phyloP scores from a whole-genome alignment of 2,888 invertebrate species.

The Clivina fossor region DNA sequence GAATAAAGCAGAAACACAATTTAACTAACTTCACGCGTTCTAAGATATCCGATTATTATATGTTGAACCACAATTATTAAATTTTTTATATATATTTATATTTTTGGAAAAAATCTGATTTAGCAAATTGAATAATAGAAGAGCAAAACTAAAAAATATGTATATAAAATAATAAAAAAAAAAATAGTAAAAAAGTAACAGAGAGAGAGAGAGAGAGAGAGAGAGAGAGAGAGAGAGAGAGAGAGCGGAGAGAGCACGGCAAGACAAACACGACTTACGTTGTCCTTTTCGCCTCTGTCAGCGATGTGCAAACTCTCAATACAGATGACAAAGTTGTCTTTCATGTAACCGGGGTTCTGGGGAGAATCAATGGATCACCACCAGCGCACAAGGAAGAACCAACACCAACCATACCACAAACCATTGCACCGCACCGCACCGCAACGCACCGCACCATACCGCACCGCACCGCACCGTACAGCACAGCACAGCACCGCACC shows the following conservation, averaged over 20 bases:
- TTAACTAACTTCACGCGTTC: too few species aligned
- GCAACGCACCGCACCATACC: slow-evolving; percentile 1
- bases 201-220: too few species aligned
- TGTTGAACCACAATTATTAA: too few species aligned
- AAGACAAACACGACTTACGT: slow-evolving; percentile 83
- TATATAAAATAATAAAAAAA: background rate
- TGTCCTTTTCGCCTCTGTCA: slow-evolving; percentile 81
- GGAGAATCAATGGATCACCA: too few species aligned
- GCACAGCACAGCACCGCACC: too few species aligned
- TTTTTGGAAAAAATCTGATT: too few species aligned
- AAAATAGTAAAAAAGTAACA: too few species aligned
- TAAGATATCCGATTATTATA: too few species aligned
- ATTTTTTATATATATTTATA: too few species aligned
- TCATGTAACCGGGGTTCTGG: slow-evolving; percentile 93
- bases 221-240: too few species aligned
- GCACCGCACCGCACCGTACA: slow-evolving; percentile 8
- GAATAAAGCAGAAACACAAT: too few species aligned
- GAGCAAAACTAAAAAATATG: background rate
- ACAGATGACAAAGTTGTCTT: slow-evolving; percentile 89
- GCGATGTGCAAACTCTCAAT: slow-evolving; percentile 94
- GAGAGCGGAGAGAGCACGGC: background rate
- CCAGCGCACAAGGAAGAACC: slow-evolving; percentile 1
- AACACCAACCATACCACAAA: slow-evolving; percentile 4
- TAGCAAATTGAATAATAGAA: too few species aligned
- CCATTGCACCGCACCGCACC: slow-evolving; percentile 7